Base-by-base conservation (phyloP, 2,888 invertebrate species). In the Lysandra bellargus region DNA sequence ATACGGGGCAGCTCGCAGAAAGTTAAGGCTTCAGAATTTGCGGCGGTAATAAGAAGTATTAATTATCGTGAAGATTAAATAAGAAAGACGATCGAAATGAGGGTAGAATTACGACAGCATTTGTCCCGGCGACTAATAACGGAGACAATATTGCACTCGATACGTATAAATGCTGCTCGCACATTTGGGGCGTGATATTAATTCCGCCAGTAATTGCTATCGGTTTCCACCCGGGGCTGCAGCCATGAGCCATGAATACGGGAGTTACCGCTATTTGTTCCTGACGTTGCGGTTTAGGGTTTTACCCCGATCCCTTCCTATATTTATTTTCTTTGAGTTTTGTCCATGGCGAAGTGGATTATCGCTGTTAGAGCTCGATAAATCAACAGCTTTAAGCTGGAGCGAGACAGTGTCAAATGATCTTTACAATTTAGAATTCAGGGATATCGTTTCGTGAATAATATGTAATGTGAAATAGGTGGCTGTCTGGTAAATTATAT, bases 81-180 rank as follows among this genome's bases (percentile, higher is more conserved):
- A 92, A 90, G 91, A 91, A 91, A 89, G 86, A 88, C 88, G 89
- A 92, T 92, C 89, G 91, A 86, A 90, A 91, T 91, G 88, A 90
- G 91, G 89, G 88, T 85, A 87, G 87, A 89, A 92, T 92, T 91
- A 91, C 91, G 88, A 89, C 87, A 85, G 90, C 93, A 93, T 93
- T 94, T 92, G 92, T 94, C 91, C 89, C 91, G 87, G 88, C 88
- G 89, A 93, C 93, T 94, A 94, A 94, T 94, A 94, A 93, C 92
- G 92, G 92, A 94, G 94, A 94, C 94, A 94, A 93, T 94, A 94
- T 94, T 94, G 94, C 94, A 94, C 89, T 94, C 93, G 90, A 94
- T 93, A 93, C 90, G 91, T 93, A 94, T 93, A 94, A 94, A 94
- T 92, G 92, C 17, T 90, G 92, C 89, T 91, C 90, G 93, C 86